Evolutionary conservation across 2,113 vertebrate species (phyloP), one percentile per base, ranked within the genome.

Genomic region (Chionodraco myersi): DNA sequence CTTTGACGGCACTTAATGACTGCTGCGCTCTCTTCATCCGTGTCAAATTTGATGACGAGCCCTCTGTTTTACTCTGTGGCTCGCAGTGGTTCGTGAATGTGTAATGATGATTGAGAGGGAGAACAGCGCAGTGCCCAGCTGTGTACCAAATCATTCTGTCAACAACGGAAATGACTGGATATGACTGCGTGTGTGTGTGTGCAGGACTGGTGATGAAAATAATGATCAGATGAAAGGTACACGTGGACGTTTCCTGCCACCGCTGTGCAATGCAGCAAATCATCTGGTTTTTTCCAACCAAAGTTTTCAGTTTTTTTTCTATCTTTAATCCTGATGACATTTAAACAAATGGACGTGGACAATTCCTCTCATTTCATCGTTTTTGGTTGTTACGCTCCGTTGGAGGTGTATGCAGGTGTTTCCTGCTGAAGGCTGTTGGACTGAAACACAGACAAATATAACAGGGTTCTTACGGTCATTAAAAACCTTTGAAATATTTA

Each of bases 1-100:
- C 85, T 83, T 61, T 75, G 65, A 80, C 60, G 59, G 71, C 89
- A 77, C 77, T 83, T 90, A 89, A 91, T 89, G 81, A 91, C 86
- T 74, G 84, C 67, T 72, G 73, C 45, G 60, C 75, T 86, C 86
- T 67, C 78, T 87, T 80, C 84, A 86, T 88, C 87, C 65, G 72
- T 89, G 89, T 88, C 88, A 88, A 82, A 89, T 90, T 87, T 73
- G 67, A 79, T 86, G 85, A 84, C 86, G 82, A 80, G 75, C 59
- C 78, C 74, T 83, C 64, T 77, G 72, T 82, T 86, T 89, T 78
- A 69, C 72, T 83, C 45, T 26, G 10, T 52, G 74, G 64, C 79
- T 90, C 48, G 8, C 66, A 53, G 79, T 85, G 74, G 76, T 80
- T 80, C 70, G 57, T 79, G 75, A 72, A 85, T 16, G 61, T 77